Conservation (phyloP, 2,888 invertebrate genomes). For the Dynastes grantii region DNA sequence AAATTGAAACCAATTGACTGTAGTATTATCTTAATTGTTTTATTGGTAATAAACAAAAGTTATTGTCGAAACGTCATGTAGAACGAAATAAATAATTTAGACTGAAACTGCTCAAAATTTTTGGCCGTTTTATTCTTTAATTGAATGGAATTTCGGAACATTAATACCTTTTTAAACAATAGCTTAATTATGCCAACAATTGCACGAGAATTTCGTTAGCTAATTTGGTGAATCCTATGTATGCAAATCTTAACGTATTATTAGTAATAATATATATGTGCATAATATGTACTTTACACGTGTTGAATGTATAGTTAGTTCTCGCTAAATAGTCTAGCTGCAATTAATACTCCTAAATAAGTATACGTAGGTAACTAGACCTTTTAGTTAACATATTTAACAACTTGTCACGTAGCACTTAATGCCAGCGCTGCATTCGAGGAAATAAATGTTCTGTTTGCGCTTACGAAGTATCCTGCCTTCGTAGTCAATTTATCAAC, state of each 20-base stretch:
- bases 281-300: neutral
- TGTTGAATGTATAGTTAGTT: neutral
- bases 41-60: too few relatives aligned
- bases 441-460: neutral
- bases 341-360: neutral
- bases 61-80: too few relatives aligned
- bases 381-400: neutral
- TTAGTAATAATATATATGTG: neutral
- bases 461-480: neutral
- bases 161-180: too few relatives aligned
- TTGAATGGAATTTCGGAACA: too few relatives aligned
- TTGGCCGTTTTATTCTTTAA: too few relatives aligned
- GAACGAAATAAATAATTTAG: too few relatives aligned
- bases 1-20: too few relatives aligned
- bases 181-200: too few relatives aligned
- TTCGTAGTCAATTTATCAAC: neutral
- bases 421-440: neutral
- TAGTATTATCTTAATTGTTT: too few relatives aligned
- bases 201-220: too few relatives aligned
- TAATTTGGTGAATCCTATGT: neutral
- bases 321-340: neutral
- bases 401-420: slow-evolving; percentile 5
- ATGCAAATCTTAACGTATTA: neutral
- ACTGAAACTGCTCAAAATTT: too few relatives aligned
- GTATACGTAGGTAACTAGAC: neutral